These are phyloP conservation scores for Todus mexicanus DNA, from an alignment of 2,797 vertebrate species.

Conservation along the genomic window DNA sequence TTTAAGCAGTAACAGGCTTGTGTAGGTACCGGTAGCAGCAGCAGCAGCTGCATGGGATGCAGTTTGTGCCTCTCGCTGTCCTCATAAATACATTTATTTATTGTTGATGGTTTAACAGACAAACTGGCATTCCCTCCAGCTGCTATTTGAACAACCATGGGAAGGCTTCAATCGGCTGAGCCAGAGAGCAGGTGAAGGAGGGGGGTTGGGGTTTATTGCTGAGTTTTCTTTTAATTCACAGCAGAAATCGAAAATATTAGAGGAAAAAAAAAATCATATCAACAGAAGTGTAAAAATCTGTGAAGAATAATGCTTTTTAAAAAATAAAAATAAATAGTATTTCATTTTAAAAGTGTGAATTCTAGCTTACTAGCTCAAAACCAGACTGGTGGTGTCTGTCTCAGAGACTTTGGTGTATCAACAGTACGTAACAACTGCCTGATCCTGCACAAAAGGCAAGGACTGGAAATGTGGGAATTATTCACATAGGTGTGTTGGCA, in stretches of 20 bases:
- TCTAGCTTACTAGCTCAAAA: not conserved
- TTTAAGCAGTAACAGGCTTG: not conserved
- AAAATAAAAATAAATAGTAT: not conserved
- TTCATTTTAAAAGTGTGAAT: not conserved
- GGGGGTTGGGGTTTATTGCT: accelerated
- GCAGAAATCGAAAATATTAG: not conserved
- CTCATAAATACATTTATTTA: not conserved
- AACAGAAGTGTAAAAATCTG: not conserved
- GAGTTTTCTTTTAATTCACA: not conserved
- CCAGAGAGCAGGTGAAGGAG: not conserved
- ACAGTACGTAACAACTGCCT: not conserved
- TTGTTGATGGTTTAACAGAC: not conserved
- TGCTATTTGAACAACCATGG: not conserved
- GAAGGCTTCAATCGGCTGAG: not conserved
- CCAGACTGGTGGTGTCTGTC: not conserved
- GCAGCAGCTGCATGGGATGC: not conserved
- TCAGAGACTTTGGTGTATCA: not conserved
- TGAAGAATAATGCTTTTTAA: not conserved
- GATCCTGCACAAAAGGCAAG: not conserved
- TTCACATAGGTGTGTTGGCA: not conserved
- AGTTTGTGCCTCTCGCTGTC: not conserved
- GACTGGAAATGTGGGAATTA: constrained; percentile 4
- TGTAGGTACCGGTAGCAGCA: not conserved
- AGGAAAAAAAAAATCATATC: accelerated
- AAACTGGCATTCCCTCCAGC: not conserved